Conservation (phyloP, 2,113 vertebrate species). For the Vulpes vulpes region DNA sequence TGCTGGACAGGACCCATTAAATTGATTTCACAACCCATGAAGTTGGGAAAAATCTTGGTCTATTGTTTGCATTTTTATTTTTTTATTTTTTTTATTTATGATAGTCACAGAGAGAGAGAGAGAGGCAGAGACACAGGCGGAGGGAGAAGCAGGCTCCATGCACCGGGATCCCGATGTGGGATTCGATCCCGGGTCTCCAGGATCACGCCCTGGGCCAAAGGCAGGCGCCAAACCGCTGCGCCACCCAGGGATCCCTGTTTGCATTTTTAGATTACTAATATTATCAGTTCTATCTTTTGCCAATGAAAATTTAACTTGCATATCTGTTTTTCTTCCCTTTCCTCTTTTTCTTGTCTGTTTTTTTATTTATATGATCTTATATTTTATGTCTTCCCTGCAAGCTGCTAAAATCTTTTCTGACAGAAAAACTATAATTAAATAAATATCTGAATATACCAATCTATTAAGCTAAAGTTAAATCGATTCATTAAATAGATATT, state of each 20-base stretch:
- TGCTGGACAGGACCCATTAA: neutral
- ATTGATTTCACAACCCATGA: neutral
- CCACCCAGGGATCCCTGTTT: neutral
- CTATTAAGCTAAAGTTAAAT: neutral
- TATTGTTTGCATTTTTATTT: neutral
- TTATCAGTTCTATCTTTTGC: neutral
- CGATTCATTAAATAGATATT: neutral
- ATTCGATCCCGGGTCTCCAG: no score
- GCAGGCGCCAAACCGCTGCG: no score
- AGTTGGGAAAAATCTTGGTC: neutral
- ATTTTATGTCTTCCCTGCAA: neutral
- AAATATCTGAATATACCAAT: neutral
- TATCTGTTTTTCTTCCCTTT: neutral
- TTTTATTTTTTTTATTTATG: no score
- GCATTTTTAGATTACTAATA: constrained; percentile 22
- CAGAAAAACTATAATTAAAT: constrained; percentile 9
- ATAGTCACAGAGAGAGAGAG: no score
- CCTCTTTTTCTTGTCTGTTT: neutral
- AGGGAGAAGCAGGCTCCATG: no score
- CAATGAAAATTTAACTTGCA: neutral
- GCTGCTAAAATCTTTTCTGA: neutral
- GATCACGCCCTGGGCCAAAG: no score
- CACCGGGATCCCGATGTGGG: no score
- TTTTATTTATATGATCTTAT: neutral
- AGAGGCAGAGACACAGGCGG: no score